These are phyloP conservation scores for Drosophila navojoa DNA, from an alignment of 1,140 invertebrate genomes.

Conservation along the genomic window DNA sequence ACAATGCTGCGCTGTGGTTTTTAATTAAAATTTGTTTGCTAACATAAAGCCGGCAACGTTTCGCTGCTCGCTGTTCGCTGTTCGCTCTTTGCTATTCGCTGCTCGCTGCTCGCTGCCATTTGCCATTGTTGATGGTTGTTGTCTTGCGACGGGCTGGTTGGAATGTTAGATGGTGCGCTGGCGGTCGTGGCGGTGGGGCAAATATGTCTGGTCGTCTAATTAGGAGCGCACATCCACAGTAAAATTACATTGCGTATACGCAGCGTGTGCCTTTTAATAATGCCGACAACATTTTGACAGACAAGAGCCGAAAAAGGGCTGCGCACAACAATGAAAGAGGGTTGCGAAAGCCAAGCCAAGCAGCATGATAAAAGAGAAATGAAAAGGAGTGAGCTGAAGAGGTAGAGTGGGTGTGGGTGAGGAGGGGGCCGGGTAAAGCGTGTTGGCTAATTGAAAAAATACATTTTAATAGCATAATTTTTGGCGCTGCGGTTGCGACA, in stretches of 20 bases:
- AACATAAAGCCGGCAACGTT: conserved; percentile 38
- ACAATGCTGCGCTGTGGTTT: conserved; percentile 39
- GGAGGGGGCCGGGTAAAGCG: not conserved
- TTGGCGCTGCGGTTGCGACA: conserved; percentile 28
- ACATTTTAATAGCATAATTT: conserved; percentile 59
- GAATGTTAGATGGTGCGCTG: not conserved
- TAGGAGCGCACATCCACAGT: conserved; percentile 39
- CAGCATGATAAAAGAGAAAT: conserved; percentile 2
- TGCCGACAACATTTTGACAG: conserved; percentile 51
- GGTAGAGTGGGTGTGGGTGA: not conserved
- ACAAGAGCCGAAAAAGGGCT: conserved; percentile 20
- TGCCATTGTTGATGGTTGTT: conserved; percentile 45
- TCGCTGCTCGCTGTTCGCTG: conserved; percentile 16
- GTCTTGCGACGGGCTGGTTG: conserved; percentile 9
- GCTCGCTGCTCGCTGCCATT: conserved; percentile 35
- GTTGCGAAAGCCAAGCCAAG: not conserved
- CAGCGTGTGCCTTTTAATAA: conserved; percentile 52
- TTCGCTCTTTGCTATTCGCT: no score
- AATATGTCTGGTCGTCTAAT: conserved; percentile 48
- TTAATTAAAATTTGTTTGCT: conserved; percentile 61
- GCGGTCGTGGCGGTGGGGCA: not conserved
- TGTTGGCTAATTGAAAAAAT: conserved; percentile 56
- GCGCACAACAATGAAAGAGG: not conserved
- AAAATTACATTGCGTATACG: conserved; percentile 49
- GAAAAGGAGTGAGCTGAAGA: not conserved